Evolutionary conservation across 2,888 invertebrate species (phyloP), one percentile per base, ranked within the genome.

Genomic region (Bombylius discolor): DNA sequence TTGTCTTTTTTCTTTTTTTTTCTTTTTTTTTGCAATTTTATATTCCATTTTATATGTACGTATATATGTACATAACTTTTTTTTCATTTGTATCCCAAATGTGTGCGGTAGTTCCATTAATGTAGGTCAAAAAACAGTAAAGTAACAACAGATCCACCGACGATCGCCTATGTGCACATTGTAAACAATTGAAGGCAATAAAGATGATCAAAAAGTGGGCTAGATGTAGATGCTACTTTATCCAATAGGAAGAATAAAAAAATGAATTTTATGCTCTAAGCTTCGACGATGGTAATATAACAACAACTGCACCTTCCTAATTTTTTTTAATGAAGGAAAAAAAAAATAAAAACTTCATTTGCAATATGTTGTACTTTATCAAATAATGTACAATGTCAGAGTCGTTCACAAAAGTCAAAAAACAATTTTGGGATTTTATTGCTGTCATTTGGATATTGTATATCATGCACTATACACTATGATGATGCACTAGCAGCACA

Each of bases 41-140:
- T 23, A 23, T 23, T 23, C 3, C 23, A 23, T 23, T 23, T 2
- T 3, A 23, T 23, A 23, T 23, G 23, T 23, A 23, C 23, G 3
- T 23, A 23, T 3, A 23, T 23, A 23, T 23, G 23, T 23, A 23
- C 23, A 23, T 23, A 23, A 23, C 23, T 23, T 23, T 23, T 23
- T 23, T 23, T 23, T 23, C 23, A 23, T 42, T 42, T 42, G 39
- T 42, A 47, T 31, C 47, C 47, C 47, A 47, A 47, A 23, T 47
- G 47, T 23, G 47, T 47, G 47, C 8, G 47, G 47, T 31, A 14
- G 14, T 31, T 9, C 47, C 23, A 5, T 14, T 46, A 7, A 55
- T 55, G 52, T 59, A 50, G 59, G 59, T 59, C 59, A 54, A 56
- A 54, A 55, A 59, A 59, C 59, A 51, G 59, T 59, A 59, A 59